Percentiles rank a stretch among this genome's conserved stretches.
phyloP scores from a whole-genome alignment of 1,140 invertebrate genomes.

The Monomorium pharaonis region DNA sequence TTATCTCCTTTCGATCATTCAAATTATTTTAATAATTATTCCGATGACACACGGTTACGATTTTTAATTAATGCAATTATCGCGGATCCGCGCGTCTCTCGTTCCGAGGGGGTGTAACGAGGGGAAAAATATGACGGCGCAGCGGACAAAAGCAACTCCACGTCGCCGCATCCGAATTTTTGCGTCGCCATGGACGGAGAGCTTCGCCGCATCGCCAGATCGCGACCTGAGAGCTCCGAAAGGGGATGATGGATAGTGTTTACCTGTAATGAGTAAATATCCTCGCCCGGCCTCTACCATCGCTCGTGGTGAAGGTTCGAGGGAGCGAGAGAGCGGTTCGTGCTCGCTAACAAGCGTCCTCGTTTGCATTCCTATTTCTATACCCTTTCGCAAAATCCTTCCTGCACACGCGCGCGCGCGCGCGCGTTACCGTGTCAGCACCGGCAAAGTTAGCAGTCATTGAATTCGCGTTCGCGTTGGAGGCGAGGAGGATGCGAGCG shows the following conservation, averaged over 20 bases:
- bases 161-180: conserved; percentile 44
- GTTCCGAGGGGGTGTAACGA: neutral
- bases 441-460: conserved; percentile 44
- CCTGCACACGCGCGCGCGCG: conserved; percentile 52
- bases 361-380: conserved; percentile 75
- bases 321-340: conserved; percentile 42
- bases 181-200: neutral
- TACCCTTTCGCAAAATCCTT: conserved; percentile 58
- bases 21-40: neutral
- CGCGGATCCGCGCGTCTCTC: neutral
- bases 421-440: conserved; percentile 51
- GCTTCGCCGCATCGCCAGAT: neutral
- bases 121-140: neutral
- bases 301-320: conserved; percentile 29
- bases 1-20: neutral
- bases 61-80: conserved; percentile 13
- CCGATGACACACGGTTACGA: neutral
- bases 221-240: conserved; percentile 13
- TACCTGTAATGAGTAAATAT: conserved; percentile 76
- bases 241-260: conserved; percentile 75
- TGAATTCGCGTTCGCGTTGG: conserved; percentile 48
- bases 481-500: too few species aligned
- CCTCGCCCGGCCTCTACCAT: conserved; percentile 49
- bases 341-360: conserved; percentile 72
- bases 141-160: neutral